Evolutionary conservation across 2,888 invertebrate genomes (phyloP), one percentile per base, ranked within the genome.

Genomic region (Agriopis marginaria): DNA sequence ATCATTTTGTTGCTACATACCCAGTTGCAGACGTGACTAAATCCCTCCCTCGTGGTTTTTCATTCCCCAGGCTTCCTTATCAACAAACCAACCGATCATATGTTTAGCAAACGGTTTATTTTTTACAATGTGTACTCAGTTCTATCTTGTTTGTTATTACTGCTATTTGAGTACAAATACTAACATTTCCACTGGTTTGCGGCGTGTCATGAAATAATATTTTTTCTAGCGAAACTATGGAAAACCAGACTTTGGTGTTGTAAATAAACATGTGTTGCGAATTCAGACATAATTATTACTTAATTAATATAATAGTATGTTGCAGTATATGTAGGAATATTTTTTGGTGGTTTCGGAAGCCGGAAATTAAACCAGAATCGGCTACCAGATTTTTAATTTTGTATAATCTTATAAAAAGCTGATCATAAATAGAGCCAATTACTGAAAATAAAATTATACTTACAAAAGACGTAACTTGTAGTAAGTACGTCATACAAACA

Each of bases 171-270:
- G 4, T 10, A 8, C 62, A 70, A 66, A 74, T 77, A 78, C 79
- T 81, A 73, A 77, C 74, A 73, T 77, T 82, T 77, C 77, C 77
- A 80, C 76, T 72, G 68, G 56, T 64, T 63, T 62, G 56, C 64
- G 61, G 56, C 63, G 53, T 72, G 59, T 68, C 54, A 40, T 44
- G 58, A 51, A 70, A 70, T 70, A n/a, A 3, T 49, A 40, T 2
- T 10, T 32, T 42, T 49, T 62, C 54, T 54, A 53, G 53, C 42
- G 42, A 23, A 51, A 61, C 61, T 61, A 49, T 39, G 14, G 11
- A 4, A 5, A 9, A 47, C 10, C n/a, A 32, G 5, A 49, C 45
- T 9, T 53, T 32, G 32, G 2, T 32, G 32, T 53, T 12, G 12
- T 54, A 39, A 40, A 39, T 3, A 54, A 54, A 9, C 7, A 51